phyloP scores from a whole-genome alignment of 2,113 vertebrate genomes.

The Potamarius usumacintae region DNA sequence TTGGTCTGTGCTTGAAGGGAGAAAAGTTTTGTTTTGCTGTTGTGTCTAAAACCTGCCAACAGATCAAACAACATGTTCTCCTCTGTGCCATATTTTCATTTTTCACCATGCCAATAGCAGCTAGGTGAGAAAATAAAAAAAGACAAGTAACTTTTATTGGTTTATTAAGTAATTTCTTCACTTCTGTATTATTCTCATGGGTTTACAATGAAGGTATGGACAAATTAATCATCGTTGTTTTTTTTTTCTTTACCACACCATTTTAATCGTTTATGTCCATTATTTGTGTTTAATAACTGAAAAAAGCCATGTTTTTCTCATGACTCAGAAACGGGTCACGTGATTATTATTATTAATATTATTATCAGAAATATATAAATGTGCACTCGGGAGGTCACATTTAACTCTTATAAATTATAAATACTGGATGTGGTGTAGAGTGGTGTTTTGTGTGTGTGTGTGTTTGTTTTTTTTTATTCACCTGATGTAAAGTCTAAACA shows the following conservation, averaged over 20 bases:
- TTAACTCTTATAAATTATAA: background rate
- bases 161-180: background rate
- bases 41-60: background rate
- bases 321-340: background rate
- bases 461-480: background rate
- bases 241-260: background rate
- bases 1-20: background rate
- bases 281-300: background rate
- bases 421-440: background rate
- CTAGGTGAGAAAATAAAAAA: background rate
- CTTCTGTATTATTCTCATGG: background rate
- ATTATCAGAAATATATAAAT: background rate
- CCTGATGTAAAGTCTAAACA: background rate
- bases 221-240: background rate
- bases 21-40: background rate
- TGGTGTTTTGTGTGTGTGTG: background rate
- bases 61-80: background rate
- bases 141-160: slow-evolving; percentile 32
- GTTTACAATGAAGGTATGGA: background rate
- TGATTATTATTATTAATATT: too few relatives aligned
- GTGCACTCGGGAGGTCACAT: background rate
- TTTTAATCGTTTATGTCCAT: background rate
- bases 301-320: background rate
- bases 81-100: background rate
- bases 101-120: background rate